Evolutionary conservation across 1,140 invertebrate species (phyloP).

Genomic region (Lepidostoma basale): DNA sequence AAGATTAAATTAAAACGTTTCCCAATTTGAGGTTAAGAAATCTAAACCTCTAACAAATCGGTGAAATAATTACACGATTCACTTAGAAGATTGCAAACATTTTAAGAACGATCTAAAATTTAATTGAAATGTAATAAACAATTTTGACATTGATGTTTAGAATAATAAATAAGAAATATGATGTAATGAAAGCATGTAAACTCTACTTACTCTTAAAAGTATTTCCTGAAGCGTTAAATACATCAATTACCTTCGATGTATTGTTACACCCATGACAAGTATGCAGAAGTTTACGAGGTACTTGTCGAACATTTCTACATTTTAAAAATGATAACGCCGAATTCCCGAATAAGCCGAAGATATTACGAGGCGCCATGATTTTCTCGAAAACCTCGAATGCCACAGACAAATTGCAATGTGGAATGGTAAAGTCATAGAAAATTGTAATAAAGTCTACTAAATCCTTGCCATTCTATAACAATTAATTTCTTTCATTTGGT

Average conservation of each 20-base stretch:
- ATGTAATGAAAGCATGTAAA: slow-evolving; percentile 59
- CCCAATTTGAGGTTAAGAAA: slow-evolving; percentile 18
- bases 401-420: slow-evolving; percentile 9
- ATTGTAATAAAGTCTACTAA: too few relatives aligned
- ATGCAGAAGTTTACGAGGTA: slow-evolving; percentile 53
- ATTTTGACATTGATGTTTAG: slow-evolving; percentile 39
- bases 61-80: not conserved
- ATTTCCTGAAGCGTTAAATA: slow-evolving; percentile 46
- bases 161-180: slow-evolving; percentile 47
- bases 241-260: slow-evolving; percentile 47
- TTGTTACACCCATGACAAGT: slow-evolving; percentile 55
- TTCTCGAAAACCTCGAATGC: slow-evolving; percentile 41
- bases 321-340: slow-evolving; percentile 55
- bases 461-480: too few relatives aligned
- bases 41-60: not conserved
- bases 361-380: slow-evolving; percentile 59
- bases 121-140: slow-evolving; percentile 54
- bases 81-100: not conserved
- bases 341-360: slow-evolving; percentile 59
- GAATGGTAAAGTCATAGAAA: too few relatives aligned
- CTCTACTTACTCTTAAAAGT: slow-evolving; percentile 56
- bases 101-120: slow-evolving; percentile 9
- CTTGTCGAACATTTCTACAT: slow-evolving; percentile 54
- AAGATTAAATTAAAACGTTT: not conserved
- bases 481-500: too few relatives aligned